A percentile compares a stretch with the other conserved stretches of the same genome.
Conservation (phyloP, 2,113 vertebrate genomes). For the Stigmatopora nigra region DNA sequence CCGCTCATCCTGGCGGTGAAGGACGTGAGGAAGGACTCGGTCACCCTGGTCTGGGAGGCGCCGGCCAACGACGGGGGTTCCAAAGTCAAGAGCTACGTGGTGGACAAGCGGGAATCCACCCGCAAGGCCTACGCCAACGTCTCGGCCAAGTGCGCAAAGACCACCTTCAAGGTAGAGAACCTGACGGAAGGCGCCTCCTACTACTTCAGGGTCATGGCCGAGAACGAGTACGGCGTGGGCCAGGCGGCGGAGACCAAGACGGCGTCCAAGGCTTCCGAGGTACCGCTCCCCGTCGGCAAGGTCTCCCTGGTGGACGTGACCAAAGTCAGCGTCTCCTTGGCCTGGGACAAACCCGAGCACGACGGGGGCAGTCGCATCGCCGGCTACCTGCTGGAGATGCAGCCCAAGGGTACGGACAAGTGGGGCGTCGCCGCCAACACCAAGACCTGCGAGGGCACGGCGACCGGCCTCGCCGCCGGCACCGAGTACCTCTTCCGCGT, state of each 20-base stretch:
- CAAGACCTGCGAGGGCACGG: constrained; percentile 84
- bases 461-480: constrained; percentile 82
- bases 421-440: constrained; percentile 84
- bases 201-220: constrained; percentile 98
- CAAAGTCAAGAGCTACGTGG: constrained; percentile 92
- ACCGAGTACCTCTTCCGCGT: constrained; percentile 88
- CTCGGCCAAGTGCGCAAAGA: constrained; percentile 84
- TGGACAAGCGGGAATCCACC: constrained; percentile 95
- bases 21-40: constrained; percentile 85
- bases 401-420: constrained; percentile 86
- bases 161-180: constrained; percentile 87
- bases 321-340: constrained; percentile 80
- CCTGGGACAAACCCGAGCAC: constrained; percentile 94
- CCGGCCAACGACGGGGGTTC: constrained; percentile 90
- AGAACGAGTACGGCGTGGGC: constrained; percentile 94
- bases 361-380: constrained; percentile 92
- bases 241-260: constrained; percentile 81
- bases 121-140: constrained; percentile 92
- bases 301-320: constrained; percentile 88
- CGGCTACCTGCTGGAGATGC: constrained; percentile 95
- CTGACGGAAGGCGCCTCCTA: constrained; percentile 89
- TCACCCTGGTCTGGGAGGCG: constrained; percentile 84
- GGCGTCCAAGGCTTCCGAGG: constrained; percentile 91
- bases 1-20: constrained; percentile 84
- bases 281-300: constrained; percentile 87